Conservation (phyloP, 2,797 vertebrate genomes). For the Glossophaga mutica region DNA sequence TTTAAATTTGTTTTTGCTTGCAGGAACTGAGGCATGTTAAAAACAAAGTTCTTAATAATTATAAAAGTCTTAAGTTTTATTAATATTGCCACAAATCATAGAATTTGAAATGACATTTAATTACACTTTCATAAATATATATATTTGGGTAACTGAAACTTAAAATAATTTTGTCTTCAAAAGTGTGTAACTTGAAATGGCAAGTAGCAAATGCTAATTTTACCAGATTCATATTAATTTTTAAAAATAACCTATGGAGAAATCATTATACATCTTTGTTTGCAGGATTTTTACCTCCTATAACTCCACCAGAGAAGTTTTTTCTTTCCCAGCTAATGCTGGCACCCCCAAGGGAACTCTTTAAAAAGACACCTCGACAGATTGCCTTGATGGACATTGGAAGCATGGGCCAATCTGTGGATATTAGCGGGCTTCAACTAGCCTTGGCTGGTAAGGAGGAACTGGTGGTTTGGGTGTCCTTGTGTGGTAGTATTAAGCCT, state of each 20-base stretch:
- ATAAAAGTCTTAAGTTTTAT: not conserved
- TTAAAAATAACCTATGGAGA: not conserved
- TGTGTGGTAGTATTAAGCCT: not conserved
- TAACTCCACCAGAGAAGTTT: slow-evolving; percentile 97
- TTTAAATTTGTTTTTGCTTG: not conserved
- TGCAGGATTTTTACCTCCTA: slow-evolving; percentile 95
- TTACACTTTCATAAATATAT: not conserved
- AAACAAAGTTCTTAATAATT: slow-evolving; percentile 8
- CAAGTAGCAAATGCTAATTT: slow-evolving; percentile 14
- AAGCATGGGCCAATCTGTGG: slow-evolving; percentile 92
- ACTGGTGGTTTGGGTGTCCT: not conserved
- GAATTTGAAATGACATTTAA: not conserved
- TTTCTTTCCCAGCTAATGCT: slow-evolving; percentile 98
- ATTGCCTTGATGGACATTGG: slow-evolving; percentile 95
- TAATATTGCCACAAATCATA: not conserved
- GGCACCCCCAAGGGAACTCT: slow-evolving; percentile 95
- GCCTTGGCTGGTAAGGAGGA: slow-evolving; percentile 89
- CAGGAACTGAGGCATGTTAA: not conserved
- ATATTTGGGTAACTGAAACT: not conserved
- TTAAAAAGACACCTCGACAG: slow-evolving; percentile 98
- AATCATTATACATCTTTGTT: slow-evolving; percentile 9
- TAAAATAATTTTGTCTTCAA: slow-evolving; percentile 3
- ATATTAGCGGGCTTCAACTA: slow-evolving; percentile 97
- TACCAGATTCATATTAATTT: not conserved
- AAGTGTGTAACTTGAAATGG: not conserved